Conservation (phyloP, 2,113 vertebrate species). For the Heterotis niloticus region DNA sequence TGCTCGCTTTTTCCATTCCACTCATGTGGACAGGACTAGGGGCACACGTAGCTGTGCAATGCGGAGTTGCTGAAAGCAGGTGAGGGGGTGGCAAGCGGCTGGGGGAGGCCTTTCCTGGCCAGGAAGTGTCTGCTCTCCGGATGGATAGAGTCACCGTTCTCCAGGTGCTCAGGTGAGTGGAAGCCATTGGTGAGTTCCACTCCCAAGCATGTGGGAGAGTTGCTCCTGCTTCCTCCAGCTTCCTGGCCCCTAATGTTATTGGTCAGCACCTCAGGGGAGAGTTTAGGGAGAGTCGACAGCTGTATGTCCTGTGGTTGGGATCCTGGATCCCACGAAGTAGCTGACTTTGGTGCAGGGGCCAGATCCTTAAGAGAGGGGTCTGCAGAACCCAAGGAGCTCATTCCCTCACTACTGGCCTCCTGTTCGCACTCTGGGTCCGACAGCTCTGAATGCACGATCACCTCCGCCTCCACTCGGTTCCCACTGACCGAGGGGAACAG, state of each 20-base stretch:
- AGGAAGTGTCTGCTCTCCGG: conserved; percentile 44
- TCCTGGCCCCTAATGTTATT: conserved; percentile 50
- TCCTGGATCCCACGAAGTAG: background rate
- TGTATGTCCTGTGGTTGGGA: conserved; percentile 38
- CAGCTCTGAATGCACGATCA: conserved; percentile 92
- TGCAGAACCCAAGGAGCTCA: conserved; percentile 20
- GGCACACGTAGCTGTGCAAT: conserved; percentile 65
- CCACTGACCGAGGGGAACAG: conserved; percentile 59
- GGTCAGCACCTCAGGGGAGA: conserved; percentile 42
- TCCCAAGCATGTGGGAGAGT: conserved; percentile 36
- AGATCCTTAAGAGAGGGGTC: conserved; percentile 22
- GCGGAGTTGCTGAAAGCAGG: conserved; percentile 67
- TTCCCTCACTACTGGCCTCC: conserved; percentile 29
- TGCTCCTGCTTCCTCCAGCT: conserved; percentile 25
- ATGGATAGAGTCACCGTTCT: conserved; percentile 57
- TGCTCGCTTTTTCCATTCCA: conserved; percentile 23
- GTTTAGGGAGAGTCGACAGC: conserved; percentile 33
- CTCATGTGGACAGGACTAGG: conserved; percentile 47
- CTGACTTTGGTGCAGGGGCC: conserved; percentile 27
- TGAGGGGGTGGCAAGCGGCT: conserved; percentile 36
- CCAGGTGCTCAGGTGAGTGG: conserved; percentile 60
- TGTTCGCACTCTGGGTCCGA: conserved; percentile 63
- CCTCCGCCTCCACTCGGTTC: conserved; percentile 87
- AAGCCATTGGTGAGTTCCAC: conserved; percentile 72
- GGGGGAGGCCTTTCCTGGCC: conserved; percentile 54